These are phyloP conservation scores for Phalera bucephala DNA, from an alignment of 2,888 invertebrate species.

Conservation along the genomic window DNA sequence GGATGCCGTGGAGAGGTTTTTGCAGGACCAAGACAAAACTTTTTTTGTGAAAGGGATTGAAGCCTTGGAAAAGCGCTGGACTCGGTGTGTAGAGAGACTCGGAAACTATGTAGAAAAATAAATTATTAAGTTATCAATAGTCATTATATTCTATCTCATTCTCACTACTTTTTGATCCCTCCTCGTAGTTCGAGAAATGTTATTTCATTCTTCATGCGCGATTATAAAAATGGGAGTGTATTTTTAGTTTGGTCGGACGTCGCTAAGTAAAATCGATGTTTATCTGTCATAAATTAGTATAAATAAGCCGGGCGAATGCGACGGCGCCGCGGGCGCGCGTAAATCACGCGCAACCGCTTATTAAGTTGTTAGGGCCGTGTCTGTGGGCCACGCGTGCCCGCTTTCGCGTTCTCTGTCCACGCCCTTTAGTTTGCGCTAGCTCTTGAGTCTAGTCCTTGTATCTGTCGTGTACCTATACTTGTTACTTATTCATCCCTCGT, in stretches of 20 bases:
- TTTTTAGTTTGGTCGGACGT: constrained; percentile 13
- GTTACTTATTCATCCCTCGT: constrained; percentile 22
- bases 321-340: constrained; percentile 79
- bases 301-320: constrained; percentile 68
- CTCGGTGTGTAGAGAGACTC: no score
- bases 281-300: constrained; percentile 79
- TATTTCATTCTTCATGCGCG: no score
- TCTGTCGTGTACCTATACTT: constrained; percentile 25
- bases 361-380: constrained; percentile 78
- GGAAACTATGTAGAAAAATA: no score
- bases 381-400: constrained; percentile 71
- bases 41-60: no score
- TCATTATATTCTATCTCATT: no score
- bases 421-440: constrained; percentile 70
- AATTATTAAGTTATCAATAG: no score
- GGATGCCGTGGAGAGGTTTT: no score
- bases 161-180: no score
- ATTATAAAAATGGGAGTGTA: no score
- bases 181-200: no score
- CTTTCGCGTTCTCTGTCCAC: constrained; percentile 56
- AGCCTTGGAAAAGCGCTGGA: no score
- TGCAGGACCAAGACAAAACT: no score
- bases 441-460: constrained; percentile 45
- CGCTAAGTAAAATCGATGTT: constrained; percentile 59
- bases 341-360: constrained; percentile 79